Base-by-base conservation (phyloP, 2,888 invertebrate species). In the Cephus pygmeus region DNA sequence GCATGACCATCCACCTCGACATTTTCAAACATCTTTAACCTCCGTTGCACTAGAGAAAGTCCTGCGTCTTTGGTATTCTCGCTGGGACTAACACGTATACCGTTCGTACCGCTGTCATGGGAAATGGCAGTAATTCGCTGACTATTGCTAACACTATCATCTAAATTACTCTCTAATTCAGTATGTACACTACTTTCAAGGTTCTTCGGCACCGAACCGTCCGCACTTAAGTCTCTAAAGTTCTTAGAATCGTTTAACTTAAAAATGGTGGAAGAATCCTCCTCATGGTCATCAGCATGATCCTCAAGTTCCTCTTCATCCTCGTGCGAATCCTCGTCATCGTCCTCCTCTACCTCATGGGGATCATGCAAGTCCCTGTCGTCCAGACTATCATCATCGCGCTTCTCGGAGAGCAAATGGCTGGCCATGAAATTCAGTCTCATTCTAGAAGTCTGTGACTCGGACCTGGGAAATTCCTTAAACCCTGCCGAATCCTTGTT, bases 341-440 rank as follows among this genome's bases (percentile, higher is more conserved):
- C 56, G 1, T 78, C 77, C 68, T 81, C 76, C 23, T 82, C 81
- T 4, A 83, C 83, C 36, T 81, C 81, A 90, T 91, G 90, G 12
- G 30, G 34, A 35, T 40, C 36, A 73, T 92, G 91, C 90, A 92
- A 87, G 12, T 71, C 77, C 74, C 78, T 75, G 34, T 79, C 75
- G 40, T 80, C 79, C 77, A 81, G 79, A 73, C 77, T 78, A 76
- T 77, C 79, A 76, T 84, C 84, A 33, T 81, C 83, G 31, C 69
- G 75, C 30, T 83, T 82, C 35, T 86, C 85, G 12, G 86, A 79
- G 6, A 89, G 79, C 73, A 93, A 83, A 80, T 93, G 92, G 77
- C 89, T 91, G 40, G 90, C 87, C 84, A 93, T 91, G 81, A 92
- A 92, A 76, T 88, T 87, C 33, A 92, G 89, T 75, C 92, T 87